Conservation (phyloP, 1,140 invertebrate species). For the Drosophila nigromelanica region DNA sequence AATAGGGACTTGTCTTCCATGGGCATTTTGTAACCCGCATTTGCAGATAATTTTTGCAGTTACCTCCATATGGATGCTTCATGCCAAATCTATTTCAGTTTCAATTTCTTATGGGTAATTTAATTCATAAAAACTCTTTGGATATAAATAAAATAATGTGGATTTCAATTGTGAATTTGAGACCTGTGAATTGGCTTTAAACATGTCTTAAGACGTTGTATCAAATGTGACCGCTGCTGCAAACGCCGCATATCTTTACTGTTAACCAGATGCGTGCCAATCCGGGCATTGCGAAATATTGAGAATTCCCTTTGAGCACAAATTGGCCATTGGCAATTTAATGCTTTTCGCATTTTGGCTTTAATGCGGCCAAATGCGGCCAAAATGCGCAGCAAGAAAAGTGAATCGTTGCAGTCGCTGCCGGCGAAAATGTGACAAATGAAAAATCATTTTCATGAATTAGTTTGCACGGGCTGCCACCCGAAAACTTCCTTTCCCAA, state of each 20-base stretch:
- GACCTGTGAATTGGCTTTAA: background rate
- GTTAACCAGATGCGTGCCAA: background rate
- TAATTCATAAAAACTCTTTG: too few relatives aligned
- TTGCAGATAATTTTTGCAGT: too few relatives aligned
- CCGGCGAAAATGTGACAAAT: conserved; percentile 23
- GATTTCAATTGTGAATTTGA: background rate
- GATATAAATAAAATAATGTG: background rate
- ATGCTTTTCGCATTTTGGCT: conserved; percentile 20
- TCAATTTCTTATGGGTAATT: too few relatives aligned
- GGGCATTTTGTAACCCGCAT: too few relatives aligned
- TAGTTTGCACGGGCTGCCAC: conserved; percentile 2
- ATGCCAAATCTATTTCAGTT: too few relatives aligned
- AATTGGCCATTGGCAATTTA: conserved; percentile 21
- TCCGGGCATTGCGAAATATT: background rate
- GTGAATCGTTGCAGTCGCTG: background rate
- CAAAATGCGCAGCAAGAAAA: conserved; percentile 5
- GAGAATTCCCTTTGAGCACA: conserved; percentile 24
- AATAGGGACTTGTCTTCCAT: too few relatives aligned
- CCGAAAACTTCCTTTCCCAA: background rate
- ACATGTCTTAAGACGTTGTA: background rate
- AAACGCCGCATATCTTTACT: background rate
- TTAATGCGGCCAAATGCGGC: conserved; percentile 5
- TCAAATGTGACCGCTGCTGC: conserved; percentile 3
- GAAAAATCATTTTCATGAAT: conserved; percentile 32
- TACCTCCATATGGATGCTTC: too few relatives aligned